These are phyloP conservation scores for Xerus inauris DNA, from an alignment of 2,113 vertebrate species.

Conservation along the genomic window DNA sequence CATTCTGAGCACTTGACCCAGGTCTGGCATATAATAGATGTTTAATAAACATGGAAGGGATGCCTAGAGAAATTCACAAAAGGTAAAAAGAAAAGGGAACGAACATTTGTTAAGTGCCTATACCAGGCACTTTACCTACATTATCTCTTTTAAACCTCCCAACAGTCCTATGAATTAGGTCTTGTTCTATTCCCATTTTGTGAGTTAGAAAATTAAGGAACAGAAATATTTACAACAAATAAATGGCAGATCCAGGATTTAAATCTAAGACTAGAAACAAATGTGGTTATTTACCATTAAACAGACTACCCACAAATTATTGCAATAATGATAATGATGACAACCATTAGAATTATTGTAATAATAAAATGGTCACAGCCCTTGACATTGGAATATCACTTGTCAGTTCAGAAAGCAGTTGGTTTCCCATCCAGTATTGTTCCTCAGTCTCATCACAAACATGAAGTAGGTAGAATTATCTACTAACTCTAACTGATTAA, in stretches of 20 bases:
- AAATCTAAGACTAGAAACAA: conserved; percentile 11
- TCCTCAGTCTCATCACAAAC: background rate
- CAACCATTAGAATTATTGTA: background rate
- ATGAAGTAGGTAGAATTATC: background rate
- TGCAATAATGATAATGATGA: background rate
- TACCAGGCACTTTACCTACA: background rate
- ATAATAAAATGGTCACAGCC: background rate
- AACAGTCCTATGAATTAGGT: background rate
- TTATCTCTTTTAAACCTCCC: background rate
- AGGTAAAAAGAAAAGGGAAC: background rate
- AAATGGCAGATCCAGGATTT: background rate
- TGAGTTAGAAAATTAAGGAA: conserved; percentile 1
- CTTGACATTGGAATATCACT: background rate
- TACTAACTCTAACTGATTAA: background rate
- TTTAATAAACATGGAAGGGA: conserved; percentile 20
- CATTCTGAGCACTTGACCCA: background rate
- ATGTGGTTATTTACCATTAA: background rate
- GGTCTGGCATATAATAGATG: background rate
- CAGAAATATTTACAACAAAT: background rate
- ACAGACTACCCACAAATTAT: background rate
- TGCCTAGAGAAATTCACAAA: background rate
- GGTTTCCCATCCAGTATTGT: background rate
- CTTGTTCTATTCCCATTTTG: background rate
- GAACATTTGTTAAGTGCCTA: background rate
- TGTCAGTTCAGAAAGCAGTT: background rate